phyloP scores from a whole-genome alignment of 1,140 invertebrate species.

The Homarus americanus region DNA sequence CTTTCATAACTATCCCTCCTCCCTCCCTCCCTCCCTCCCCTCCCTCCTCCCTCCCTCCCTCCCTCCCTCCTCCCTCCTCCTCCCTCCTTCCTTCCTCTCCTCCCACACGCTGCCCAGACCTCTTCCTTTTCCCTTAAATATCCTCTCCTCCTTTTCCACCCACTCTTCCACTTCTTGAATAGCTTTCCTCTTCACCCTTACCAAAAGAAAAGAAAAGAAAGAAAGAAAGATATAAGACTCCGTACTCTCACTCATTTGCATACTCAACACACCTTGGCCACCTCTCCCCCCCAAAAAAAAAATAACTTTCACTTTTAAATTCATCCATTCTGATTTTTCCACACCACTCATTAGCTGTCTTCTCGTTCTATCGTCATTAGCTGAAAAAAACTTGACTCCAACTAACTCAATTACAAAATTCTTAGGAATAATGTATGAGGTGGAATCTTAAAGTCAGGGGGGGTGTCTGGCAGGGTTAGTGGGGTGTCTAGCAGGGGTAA shows the following conservation, averaged over 20 bases:
- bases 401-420: not conserved
- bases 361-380: too few species aligned
- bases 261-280: not conserved
- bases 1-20: not conserved
- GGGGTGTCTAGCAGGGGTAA: too few species aligned
- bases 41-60: too few species aligned
- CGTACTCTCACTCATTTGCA: not conserved
- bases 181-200: too few species aligned
- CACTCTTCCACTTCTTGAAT: not conserved
- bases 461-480: too few species aligned
- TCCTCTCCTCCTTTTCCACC: not conserved
- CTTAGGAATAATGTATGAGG: too few species aligned
- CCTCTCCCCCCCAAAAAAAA: not conserved
- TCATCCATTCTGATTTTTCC: too few species aligned
- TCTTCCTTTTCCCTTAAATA: not conserved
- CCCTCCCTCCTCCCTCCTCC: not conserved
- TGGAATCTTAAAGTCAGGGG: too few species aligned
- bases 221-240: not conserved
- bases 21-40: not conserved
- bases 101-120: not conserved
- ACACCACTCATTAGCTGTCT: too few species aligned
- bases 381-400: constrained; percentile 2
- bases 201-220: not conserved
- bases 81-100: not conserved
- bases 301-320: too few species aligned